Evolutionary conservation across 1,140 invertebrate species (phyloP), one percentile per base, ranked within the genome.

Genomic region (Drosophila mayri): DNA sequence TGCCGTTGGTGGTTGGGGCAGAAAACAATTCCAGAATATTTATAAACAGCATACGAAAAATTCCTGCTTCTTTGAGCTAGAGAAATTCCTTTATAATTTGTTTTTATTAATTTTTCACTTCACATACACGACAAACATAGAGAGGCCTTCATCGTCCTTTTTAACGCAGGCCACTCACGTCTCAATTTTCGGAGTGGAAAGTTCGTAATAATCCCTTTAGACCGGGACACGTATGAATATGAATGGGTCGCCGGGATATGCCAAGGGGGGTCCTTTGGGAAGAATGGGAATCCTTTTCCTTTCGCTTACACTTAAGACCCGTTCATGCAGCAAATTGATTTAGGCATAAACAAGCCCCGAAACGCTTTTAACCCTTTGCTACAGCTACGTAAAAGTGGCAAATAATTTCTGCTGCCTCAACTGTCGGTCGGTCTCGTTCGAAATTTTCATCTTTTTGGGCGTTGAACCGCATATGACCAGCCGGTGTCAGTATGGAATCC

Each of bases 271-370:
- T 64, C 58, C 37, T 68, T 65, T 35, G 49, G 20, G 35, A 41
- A n/a, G 49, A 47, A 41, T 30, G 14, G 14, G 44, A 32, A 58
- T 61, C 64, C 76, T 76, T 78, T 78, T 64, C 65, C 52, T 58
- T 58, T 78, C 65, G 76, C 54, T 60, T 71, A 52, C 67, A 67
- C 73, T 90, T 84, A 88, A 88, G 77, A 75, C 73, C 70, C 85
- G 65, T 90, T 88, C 84, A 90, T 78, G 84, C 84, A 71, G 85
- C 85, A 88, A 88, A 88, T 88, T 88, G 84, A 90, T 88, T 88
- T 84, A 90, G 84, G 84, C 84, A 88, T 88, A 90, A 88, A 84
- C 84, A 90, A 74, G 79, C 66, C 72, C 57, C 44, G 67, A 63
- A 52, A 52, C 63, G 46, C 74, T 77, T 60, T 77, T 77, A 77